Conservation (phyloP, 2,888 invertebrate species). For the Nomada ruficornis region DNA sequence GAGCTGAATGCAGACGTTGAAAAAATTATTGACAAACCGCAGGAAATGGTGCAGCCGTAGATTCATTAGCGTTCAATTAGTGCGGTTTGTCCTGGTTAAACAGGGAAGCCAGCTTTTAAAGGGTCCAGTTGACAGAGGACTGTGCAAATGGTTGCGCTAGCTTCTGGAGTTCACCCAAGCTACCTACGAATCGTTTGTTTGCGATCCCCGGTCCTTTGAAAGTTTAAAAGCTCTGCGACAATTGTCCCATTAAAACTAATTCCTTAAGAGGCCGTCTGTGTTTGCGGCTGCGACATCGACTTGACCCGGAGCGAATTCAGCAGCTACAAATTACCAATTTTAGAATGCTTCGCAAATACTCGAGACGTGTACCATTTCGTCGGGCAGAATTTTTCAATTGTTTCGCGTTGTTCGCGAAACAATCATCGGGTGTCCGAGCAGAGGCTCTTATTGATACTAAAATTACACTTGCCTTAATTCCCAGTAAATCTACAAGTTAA, state of each 20-base stretch:
- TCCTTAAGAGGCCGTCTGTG: neutral
- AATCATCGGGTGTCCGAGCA: neutral
- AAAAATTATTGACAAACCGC: slow-evolving; percentile 24
- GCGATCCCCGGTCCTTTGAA: neutral
- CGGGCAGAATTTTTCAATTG: neutral
- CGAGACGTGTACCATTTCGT: neutral
- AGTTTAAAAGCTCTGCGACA: slow-evolving; percentile 32
- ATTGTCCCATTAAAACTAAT: slow-evolving; percentile 10
- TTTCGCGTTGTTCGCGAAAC: neutral
- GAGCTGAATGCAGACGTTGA: slow-evolving; percentile 16
- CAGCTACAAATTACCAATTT: slow-evolving; percentile 16
- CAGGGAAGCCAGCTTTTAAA: slow-evolving; percentile 75
- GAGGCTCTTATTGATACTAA: neutral
- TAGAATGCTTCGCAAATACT: neutral
- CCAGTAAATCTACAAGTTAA: neutral
- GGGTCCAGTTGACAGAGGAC: slow-evolving; percentile 79
- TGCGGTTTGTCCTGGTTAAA: slow-evolving; percentile 79
- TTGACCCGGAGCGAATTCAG: neutral
- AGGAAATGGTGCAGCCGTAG: slow-evolving; percentile 53
- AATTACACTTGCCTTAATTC: slow-evolving; percentile 3
- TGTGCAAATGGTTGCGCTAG: slow-evolving; percentile 73
- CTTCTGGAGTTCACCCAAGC: slow-evolving; percentile 58
- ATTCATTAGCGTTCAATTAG: slow-evolving; percentile 84
- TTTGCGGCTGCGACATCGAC: slow-evolving; percentile 3
- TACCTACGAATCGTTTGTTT: slow-evolving; percentile 29